Evolutionary conservation across 2,797 vertebrate species (phyloP).

Genomic region (Phalloptychus januarius): DNA sequence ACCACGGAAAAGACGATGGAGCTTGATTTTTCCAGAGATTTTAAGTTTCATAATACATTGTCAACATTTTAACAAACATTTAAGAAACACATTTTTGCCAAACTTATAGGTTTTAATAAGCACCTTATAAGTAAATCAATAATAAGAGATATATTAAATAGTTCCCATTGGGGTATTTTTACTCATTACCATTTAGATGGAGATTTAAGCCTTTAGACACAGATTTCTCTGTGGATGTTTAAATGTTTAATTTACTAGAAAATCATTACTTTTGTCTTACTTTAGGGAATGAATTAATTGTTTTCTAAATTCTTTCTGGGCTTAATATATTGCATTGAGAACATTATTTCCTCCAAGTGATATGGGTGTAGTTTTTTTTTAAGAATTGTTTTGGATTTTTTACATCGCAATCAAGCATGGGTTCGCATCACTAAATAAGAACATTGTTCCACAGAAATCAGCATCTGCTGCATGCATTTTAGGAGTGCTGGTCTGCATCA

Average conservation of each 20-base stretch:
- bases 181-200: not conserved
- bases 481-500: conserved; percentile 48
- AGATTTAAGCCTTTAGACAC: not conserved
- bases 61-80: no score
- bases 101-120: no score
- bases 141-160: no score
- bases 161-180: not conserved
- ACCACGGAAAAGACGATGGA: no score
- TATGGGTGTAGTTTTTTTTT: not conserved
- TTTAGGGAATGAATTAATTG: not conserved
- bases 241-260: not conserved
- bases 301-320: not conserved
- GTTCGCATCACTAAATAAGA: conserved; percentile 60
- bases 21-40: no score
- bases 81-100: no score
- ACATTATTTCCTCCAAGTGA: not conserved
- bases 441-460: conserved; percentile 19
- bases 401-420: not conserved
- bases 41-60: no score
- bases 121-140: no score
- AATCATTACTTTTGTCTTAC: not conserved
- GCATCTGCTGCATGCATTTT: conserved; percentile 8
- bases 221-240: not conserved
- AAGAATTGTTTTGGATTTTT: not conserved
- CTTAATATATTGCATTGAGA: not conserved